Conservation (phyloP, 2,888 invertebrate species). For the Hydrotaea diabolus region DNA sequence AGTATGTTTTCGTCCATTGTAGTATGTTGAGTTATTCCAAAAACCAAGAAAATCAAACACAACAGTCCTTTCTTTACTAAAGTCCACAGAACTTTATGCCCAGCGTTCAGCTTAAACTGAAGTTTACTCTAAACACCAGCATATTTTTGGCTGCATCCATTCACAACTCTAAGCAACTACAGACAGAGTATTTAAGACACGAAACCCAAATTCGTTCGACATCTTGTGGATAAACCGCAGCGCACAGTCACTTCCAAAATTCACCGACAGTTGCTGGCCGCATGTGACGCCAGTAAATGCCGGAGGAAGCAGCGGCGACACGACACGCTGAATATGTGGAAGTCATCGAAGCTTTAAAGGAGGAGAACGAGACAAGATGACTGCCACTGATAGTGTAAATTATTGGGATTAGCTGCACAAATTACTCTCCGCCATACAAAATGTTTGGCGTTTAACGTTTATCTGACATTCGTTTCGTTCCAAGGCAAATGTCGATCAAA, state of each 20-base stretch:
- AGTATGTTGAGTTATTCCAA: no score
- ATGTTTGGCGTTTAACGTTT: conserved; percentile 59
- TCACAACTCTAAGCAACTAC: no score
- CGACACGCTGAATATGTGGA: conserved; percentile 45
- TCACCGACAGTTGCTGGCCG: no score
- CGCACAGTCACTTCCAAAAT: background rate
- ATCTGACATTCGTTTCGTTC: conserved; percentile 59
- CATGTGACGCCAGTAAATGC: conserved; percentile 17
- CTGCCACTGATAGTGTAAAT: conserved; percentile 71
- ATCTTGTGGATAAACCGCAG: background rate
- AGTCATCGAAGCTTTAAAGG: conserved; percentile 65
- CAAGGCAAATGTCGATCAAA: conserved; percentile 64
- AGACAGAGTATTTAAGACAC: background rate
- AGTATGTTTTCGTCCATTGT: no score
- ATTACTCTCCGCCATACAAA: conserved; percentile 68
- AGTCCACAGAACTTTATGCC: no score
- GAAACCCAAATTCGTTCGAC: background rate
- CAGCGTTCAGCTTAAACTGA: background rate
- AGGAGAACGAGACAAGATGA: conserved; percentile 69
- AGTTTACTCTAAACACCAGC: background rate
- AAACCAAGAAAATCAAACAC: no score
- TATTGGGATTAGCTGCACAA: conserved; percentile 71
- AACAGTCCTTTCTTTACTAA: no score
- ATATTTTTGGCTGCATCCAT: background rate
- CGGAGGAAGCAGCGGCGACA: background rate